A percentile compares a stretch with the other conserved stretches of the same genome.
Evolutionary conservation across 1,140 invertebrate genomes (phyloP).

Genomic region (Leptinotarsa lineolata): DNA sequence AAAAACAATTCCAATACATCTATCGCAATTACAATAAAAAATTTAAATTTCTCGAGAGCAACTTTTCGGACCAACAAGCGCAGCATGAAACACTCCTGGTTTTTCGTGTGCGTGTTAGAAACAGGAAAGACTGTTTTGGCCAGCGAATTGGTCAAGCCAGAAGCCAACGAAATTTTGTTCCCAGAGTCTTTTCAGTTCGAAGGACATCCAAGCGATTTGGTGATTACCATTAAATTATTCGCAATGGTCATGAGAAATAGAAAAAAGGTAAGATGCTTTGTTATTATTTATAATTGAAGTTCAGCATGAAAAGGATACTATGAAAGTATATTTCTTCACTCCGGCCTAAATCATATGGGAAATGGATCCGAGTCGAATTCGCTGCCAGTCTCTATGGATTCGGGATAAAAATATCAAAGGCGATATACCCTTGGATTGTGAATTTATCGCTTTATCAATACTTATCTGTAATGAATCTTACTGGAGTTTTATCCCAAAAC

Average conservation of each 20-base stretch:
- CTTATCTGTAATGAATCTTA: too few species aligned
- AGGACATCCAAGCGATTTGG: background rate
- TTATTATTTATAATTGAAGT: background rate
- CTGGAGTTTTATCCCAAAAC: too few species aligned
- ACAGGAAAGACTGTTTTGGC: background rate
- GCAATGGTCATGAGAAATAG: background rate
- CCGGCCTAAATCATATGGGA: too few species aligned
- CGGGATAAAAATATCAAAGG: too few species aligned
- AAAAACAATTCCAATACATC: background rate
- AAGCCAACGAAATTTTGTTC: constrained; percentile 1
- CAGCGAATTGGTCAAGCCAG: background rate
- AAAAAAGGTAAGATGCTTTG: background rate
- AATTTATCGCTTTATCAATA: too few species aligned
- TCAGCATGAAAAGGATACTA: background rate
- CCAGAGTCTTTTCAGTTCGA: constrained; percentile 4
- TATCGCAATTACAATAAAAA: background rate
- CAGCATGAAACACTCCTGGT: background rate
- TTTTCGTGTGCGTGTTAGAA: background rate
- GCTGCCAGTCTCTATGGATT: too few species aligned
- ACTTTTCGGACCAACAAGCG: background rate
- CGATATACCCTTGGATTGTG: too few species aligned
- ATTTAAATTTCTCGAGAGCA: background rate
- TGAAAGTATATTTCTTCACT: background rate
- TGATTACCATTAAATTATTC: background rate
- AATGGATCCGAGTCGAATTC: too few species aligned